phyloP scores from a whole-genome alignment of 2,113 vertebrate species.

The Grantiella picta region DNA sequence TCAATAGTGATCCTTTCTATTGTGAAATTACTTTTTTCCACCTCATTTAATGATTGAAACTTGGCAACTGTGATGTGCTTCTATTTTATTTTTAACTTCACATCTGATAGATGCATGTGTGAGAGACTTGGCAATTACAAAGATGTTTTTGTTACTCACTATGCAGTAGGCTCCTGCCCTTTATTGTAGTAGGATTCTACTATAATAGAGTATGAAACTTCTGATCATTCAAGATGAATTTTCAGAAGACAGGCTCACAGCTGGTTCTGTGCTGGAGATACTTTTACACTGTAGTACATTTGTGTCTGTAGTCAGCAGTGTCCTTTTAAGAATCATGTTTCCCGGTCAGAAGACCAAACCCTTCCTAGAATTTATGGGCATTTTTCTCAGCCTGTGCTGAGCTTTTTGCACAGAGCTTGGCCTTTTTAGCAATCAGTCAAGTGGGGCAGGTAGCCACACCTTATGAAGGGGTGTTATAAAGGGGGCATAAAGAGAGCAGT shows the following conservation, averaged over 20 bases:
- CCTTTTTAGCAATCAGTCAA: neutral
- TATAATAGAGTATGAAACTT: neutral
- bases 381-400: neutral
- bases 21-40: slow-evolving; percentile 50
- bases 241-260: neutral
- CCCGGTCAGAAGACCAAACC: neutral
- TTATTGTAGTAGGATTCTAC: neutral
- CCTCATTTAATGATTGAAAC: slow-evolving; percentile 18
- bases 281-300: neutral
- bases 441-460: neutral
- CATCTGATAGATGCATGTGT: neutral
- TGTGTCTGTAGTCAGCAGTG: neutral
- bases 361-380: no score
- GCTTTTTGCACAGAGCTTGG: neutral
- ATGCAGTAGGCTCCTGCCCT: neutral
- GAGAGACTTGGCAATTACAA: neutral
- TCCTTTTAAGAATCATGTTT: neutral
- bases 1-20: neutral
- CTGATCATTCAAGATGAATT: neutral
- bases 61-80: neutral
- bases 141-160: neutral
- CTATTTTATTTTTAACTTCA: neutral
- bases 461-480: neutral
- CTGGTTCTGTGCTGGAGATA: neutral
- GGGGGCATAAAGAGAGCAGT: fast-evolving